Conservation (phyloP, 2,113 vertebrate species). For the Corythornis vintsioides region DNA sequence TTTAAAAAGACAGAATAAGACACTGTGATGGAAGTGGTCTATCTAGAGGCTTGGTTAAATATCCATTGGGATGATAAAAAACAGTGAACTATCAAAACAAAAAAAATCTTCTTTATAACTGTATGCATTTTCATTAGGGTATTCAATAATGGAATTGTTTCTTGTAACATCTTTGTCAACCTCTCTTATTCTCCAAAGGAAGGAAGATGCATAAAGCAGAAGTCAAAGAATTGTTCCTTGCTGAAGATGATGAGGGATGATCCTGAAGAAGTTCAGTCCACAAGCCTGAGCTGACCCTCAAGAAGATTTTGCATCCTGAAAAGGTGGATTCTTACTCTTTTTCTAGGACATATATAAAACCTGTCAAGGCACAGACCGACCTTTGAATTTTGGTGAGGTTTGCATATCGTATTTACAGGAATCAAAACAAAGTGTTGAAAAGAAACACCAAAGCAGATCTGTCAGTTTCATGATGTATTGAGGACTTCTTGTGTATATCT, state of each 20-base stretch:
- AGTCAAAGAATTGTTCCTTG: background rate
- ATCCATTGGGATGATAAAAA: background rate
- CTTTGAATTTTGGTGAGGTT: background rate
- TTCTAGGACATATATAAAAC: background rate
- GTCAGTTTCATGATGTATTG: background rate
- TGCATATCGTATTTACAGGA: background rate
- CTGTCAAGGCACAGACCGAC: background rate
- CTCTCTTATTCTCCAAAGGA: background rate
- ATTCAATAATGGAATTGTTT: background rate
- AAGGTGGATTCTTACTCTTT: background rate
- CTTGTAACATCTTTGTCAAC: background rate
- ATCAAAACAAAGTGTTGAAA: background rate
- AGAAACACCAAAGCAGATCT: background rate
- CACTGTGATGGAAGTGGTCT: background rate
- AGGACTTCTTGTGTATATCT: background rate
- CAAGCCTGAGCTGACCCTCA: background rate
- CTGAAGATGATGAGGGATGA: background rate
- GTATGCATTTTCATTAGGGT: background rate
- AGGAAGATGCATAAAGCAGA: background rate
- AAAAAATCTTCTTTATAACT: background rate
- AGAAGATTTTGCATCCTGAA: background rate
- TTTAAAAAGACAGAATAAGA: background rate
- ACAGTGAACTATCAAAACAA: background rate
- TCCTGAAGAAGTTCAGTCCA: background rate
- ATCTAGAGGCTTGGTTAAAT: background rate